These are phyloP conservation scores for Malthinus flaveolus DNA, from an alignment of 2,888 invertebrate species.

Conservation along the genomic window DNA sequence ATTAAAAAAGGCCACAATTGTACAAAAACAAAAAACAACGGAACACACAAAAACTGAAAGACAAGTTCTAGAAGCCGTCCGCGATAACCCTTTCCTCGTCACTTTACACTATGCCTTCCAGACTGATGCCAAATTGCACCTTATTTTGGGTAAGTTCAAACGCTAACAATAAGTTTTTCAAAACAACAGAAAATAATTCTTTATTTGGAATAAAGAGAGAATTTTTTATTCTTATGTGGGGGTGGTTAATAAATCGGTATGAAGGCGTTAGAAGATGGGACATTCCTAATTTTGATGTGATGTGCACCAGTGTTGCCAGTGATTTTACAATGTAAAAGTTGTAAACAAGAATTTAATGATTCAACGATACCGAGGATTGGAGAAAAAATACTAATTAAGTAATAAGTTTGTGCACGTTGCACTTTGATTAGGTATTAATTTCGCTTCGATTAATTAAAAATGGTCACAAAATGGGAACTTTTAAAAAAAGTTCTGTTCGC, in stretches of 20 bases:
- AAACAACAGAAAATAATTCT: neutral
- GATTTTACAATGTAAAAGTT: constrained; percentile 7
- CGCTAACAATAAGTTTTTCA: neutral
- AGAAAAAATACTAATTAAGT: too few species aligned
- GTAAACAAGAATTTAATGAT: constrained; percentile 1
- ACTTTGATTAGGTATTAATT: too few species aligned
- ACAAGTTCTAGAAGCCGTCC: constrained; percentile 93
- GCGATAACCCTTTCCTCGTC: constrained; percentile 94
- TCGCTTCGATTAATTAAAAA: too few species aligned
- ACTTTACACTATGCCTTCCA: constrained; percentile 98
- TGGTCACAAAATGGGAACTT: too few species aligned
- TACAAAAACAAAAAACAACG: constrained; percentile 92
- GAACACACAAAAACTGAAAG: constrained; percentile 97
- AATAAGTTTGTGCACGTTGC: too few species aligned
- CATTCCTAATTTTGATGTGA: constrained; percentile 17
- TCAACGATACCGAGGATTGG: constrained; percentile 8
- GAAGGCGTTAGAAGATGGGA: constrained; percentile 8
- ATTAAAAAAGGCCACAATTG: constrained; percentile 91
- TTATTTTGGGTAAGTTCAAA: constrained; percentile 83
- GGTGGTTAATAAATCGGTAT: constrained; percentile 8
- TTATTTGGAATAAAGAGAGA: neutral
- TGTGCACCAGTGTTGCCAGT: constrained; percentile 6
- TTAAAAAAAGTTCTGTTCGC: too few species aligned
- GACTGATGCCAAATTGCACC: constrained; percentile 93
- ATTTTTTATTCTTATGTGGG: neutral